Base-by-base conservation (phyloP, 2,113 vertebrate species). In the Pionites leucogaster region DNA sequence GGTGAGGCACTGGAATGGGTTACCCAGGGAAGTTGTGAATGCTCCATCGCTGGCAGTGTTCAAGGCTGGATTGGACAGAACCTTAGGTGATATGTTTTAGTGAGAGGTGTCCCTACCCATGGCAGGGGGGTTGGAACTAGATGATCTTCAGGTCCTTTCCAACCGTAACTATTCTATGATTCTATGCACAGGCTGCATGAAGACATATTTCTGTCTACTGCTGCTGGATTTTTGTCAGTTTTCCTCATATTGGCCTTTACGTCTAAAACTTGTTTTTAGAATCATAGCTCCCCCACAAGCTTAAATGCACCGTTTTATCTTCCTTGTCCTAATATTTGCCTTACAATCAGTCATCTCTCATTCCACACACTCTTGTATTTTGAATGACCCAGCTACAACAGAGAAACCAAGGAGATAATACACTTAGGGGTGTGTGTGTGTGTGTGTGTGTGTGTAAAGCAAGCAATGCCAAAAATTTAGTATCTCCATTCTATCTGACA, bases 211-310 rank as follows among this genome's bases (percentile, higher is more conserved):
- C 47, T 49, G 27, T 41, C 63, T 47, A 42, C 14, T 50, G 15
- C 47, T 49, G 47, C 33, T 55, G n/a, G 29, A 88, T 44, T 87
- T 87, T 35, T 77, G 35, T 47, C 68, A 37, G 18, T 81, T 90
- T 78, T 63, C 60, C 47, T 67, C 42, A 46, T 49, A 62, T 7
- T 31, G 19, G 28, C 13, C 57, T 65, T 88, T 49, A 31, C 33
- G 28, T 20, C 60, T 72, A 62, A 77, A 83, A 49, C 11, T n/a
- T 6, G 3, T 11, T 74, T 91, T 74, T n/a, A 52, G 33, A 83
- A 63, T 22, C 57, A 70, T 24, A 0, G 0, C 17, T 68, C n/a
- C 18, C 52, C 52, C 5, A 2, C 53, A 81, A 83, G 25, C 31
- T 59, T 39, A 62, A 69, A 57, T 7, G 5, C 5, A 3, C 39